These are phyloP conservation scores for Avahi laniger DNA, from an alignment of 2,797 vertebrate genomes.

Conservation along the genomic window DNA sequence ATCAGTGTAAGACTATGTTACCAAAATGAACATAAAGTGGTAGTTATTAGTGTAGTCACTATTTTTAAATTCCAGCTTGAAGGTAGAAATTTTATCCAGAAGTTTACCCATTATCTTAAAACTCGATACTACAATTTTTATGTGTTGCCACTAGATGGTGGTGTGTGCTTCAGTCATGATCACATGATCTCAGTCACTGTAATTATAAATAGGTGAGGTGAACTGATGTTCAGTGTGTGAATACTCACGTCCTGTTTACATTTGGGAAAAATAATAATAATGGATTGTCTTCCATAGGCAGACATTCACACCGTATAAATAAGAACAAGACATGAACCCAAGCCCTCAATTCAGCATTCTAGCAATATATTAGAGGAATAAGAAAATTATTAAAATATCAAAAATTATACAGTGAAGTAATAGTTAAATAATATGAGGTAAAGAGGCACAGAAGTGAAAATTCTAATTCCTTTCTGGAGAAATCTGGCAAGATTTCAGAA, in stretches of 20 bases:
- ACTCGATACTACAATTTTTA: slow-evolving; percentile 41
- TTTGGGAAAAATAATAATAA: not conserved
- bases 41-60: not conserved
- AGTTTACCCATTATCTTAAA: not conserved
- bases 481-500: not conserved
- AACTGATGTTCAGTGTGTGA: not conserved
- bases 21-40: not conserved
- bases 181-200: not conserved
- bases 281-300: not conserved
- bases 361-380: not conserved
- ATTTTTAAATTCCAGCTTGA: not conserved
- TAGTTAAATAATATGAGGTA: not conserved
- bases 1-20: not conserved
- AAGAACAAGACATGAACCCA: not conserved
- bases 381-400: not conserved
- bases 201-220: not conserved
- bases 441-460: not conserved
- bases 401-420: not conserved
- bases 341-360: not conserved
- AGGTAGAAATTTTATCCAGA: not conserved
- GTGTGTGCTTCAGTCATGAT: not conserved
- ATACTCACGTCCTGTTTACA: not conserved
- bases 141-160: slow-evolving; percentile 35
- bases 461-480: not conserved
- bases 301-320: not conserved